Conservation (phyloP, 1,140 invertebrate species). For the Drosophila pseudoobscura region DNA sequence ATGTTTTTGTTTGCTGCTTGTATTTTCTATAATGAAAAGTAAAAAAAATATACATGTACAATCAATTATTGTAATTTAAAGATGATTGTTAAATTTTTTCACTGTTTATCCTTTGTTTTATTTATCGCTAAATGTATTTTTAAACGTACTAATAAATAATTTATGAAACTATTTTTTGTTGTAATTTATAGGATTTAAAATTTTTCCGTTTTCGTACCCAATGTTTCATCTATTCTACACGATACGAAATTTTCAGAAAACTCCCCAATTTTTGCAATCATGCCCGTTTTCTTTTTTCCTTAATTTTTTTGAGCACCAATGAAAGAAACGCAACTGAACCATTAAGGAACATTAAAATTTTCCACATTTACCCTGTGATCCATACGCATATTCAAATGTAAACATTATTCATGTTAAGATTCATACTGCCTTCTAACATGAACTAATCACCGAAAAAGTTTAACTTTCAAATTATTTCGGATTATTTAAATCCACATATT, state of each 20-base stretch:
- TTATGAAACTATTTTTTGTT: slow-evolving; percentile 57
- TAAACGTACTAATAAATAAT: slow-evolving; percentile 65
- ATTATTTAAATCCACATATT: background rate
- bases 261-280: no score
- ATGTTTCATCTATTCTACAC: no score
- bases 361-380: no score
- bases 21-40: slow-evolving; percentile 60
- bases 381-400: background rate
- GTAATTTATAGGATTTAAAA: slow-evolving; percentile 5
- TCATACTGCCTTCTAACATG: no score
- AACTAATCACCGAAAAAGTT: no score
- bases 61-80: slow-evolving; percentile 66
- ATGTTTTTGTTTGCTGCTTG: slow-evolving; percentile 40
- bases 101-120: slow-evolving; percentile 57
- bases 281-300: no score
- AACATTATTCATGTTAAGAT: background rate
- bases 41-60: slow-evolving; percentile 67
- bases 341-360: background rate
- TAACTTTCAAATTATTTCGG: no score
- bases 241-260: no score
- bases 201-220: background rate
- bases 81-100: slow-evolving; percentile 72
- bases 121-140: slow-evolving; percentile 47
- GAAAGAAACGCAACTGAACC: no score
- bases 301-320: no score